Evolutionary conservation across 1,140 invertebrate genomes (phyloP).

Genomic region (Himalopsyche phryganea): DNA sequence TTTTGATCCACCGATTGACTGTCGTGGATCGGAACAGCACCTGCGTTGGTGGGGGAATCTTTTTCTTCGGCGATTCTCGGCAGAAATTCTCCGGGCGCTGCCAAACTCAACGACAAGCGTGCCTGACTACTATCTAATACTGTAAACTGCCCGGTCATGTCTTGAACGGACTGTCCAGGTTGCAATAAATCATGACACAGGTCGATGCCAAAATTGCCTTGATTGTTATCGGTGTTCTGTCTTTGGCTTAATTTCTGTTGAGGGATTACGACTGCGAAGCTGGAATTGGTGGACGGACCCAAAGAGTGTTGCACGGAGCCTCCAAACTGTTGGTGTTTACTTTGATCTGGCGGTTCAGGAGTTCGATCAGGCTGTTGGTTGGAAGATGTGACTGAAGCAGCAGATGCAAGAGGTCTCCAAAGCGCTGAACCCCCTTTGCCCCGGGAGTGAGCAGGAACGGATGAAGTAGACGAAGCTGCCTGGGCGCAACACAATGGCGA

Average conservation of each 20-base stretch:
- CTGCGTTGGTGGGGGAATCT: conserved; percentile 69
- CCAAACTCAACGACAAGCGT: conserved; percentile 43
- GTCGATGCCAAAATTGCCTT: conserved; percentile 5
- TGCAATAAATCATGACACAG: conserved; percentile 32
- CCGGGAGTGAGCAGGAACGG: conserved; percentile 41
- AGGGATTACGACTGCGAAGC: conserved; percentile 30
- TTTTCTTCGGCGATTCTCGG: conserved; percentile 79
- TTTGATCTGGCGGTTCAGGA: conserved; percentile 38
- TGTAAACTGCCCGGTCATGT: conserved; percentile 25
- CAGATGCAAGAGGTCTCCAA: conserved; percentile 37
- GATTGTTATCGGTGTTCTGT: conserved; percentile 19
- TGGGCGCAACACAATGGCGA: conserved; percentile 60
- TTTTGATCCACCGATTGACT: conserved; percentile 23
- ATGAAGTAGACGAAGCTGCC: conserved; percentile 44
- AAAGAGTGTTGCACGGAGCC: conserved; percentile 34
- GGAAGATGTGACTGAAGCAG: conserved; percentile 41
- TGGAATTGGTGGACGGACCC: conserved; percentile 31
- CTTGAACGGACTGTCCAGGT: conserved; percentile 1
- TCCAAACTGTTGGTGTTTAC: conserved; percentile 35
- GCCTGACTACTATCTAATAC: conserved; percentile 23
- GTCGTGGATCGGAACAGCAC: conserved; percentile 32
- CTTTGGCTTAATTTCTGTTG: conserved; percentile 26
- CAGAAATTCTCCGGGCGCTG: conserved; percentile 53
- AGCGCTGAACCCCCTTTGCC: conserved; percentile 39
- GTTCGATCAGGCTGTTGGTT: conserved; percentile 39